phyloP scores from a whole-genome alignment of 2,888 invertebrate genomes.

The Drosophila hamatofila region DNA sequence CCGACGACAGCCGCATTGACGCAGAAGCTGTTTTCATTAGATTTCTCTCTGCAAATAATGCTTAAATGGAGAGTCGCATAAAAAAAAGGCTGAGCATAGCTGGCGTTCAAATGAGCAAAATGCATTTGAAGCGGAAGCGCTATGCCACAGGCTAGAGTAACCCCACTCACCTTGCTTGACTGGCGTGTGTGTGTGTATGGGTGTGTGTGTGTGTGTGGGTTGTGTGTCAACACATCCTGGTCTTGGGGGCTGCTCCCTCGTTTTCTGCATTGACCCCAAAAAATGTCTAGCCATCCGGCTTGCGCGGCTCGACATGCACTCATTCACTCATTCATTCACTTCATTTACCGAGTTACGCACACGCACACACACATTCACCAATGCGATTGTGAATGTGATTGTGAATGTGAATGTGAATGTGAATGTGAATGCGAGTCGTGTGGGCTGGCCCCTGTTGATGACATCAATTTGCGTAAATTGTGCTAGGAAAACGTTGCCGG shows the following conservation, averaged over 20 bases:
- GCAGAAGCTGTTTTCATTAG: conserved; percentile 68
- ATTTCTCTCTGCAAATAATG: conserved; percentile 52
- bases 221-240: conserved; percentile 67
- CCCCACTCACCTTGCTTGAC: neutral
- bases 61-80: conserved; percentile 48
- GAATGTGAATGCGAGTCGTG: conserved; percentile 34
- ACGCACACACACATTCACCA: conserved; percentile 26
- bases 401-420: conserved; percentile 22
- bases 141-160: conserved; percentile 21
- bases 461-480: conserved; percentile 83
- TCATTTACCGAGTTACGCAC: conserved; percentile 76
- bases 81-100: conserved; percentile 15
- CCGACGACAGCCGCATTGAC: too few species aligned
- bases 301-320: conserved; percentile 42
- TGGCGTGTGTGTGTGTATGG: conserved; percentile 24
- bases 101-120: conserved; percentile 59
- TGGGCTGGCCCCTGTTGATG: conserved; percentile 69
- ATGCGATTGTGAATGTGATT: conserved; percentile 9
- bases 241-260: conserved; percentile 21
- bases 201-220: conserved; percentile 16
- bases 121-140: conserved; percentile 54
- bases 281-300: conserved; percentile 66
- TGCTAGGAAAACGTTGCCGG: conserved; percentile 82
- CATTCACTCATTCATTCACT: conserved; percentile 58
- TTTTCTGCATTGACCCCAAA: conserved; percentile 63